Evolutionary conservation across 2,113 vertebrate species (phyloP), one percentile per base, ranked within the genome.

Genomic region (Atractosteus spatula): DNA sequence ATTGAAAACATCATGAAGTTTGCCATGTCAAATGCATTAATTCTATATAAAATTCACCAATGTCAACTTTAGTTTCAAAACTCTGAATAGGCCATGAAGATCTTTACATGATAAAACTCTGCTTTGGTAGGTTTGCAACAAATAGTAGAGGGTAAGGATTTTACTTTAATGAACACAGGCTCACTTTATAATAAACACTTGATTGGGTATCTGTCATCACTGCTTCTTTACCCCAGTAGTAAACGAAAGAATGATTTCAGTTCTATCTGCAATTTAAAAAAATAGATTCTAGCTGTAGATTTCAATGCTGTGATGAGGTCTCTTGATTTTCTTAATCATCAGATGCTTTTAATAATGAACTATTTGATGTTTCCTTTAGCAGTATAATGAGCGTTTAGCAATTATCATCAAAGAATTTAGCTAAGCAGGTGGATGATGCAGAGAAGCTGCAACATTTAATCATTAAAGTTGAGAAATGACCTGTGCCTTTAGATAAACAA

Each of bases 161-260:
- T 44, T 17, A 73, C 68, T 68, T 62, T 29, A 62, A n/a, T 29
- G 56, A 68, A 80, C 71, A 78, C 79, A 59, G 77, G 79, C 81
- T 82, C 77, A 75, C 76, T 79, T 62, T 81, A 76, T 73, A 77
- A 78, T 59, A 41, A 74, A 78, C 71, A 70, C 84, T 79, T 84
- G 83, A 87, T 79, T 81, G 80, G 84, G 76, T 83, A 89, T 88
- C 86, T 86, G 82, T 87, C 78, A 66, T 75, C 73, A 79, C 81
- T 84, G 82, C 83, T 81, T 84, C 81, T 72, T 74, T 68, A 79
- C 77, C 73, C 75, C 83, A 88, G 85, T 86, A 77, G 82, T 80
- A 83, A 76, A 78, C 68, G 74, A 81, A 80, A 75, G 76, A 77
- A 72, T 8, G 76, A 83, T 83, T 86, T 77, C 69, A 80, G 75